Base-by-base conservation (phyloP, 2,797 vertebrate genomes). In the Pseudochromis fuscus region DNA sequence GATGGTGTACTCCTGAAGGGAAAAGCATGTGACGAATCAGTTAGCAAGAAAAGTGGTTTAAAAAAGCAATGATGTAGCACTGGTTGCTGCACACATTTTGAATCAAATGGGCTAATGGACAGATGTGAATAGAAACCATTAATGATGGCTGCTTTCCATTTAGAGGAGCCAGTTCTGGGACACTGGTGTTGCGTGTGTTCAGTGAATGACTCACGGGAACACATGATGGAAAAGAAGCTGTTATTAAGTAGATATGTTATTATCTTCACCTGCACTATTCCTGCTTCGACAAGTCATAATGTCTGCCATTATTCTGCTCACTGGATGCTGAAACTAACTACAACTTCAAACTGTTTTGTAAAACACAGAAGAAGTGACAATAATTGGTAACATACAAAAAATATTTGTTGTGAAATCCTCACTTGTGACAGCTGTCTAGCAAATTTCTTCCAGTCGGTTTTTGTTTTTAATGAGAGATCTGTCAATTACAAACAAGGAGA, bases 1-100 rank as follows among this genome's bases (percentile, higher is more conserved):
- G 44, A 99, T 97, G 30, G 98, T 99, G 89, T 99, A 99, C 72
- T 99, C 98, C 97, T 99, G 82, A 37, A 25, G 57, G 58, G 37
- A 55, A 57, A n/a, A 79, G 37, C 56, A 37, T 46, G 58, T 76
- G 62, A 81, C 63, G 35, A 50, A 82, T 77, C 28, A 19, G 37
- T 64, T 51, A 35, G 38, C 33, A 53, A 50, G 27, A 21, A 15
- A 38, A n/a, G 18, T 1, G 19, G n/a, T n/a, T 35, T 48, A 3
- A 25, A 4, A 67, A 5, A 71, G 24, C 1, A 28, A 7, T 13
- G 27, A 27, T 18, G 7, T 28, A 3, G 18, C 16, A n/a, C 33
- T n/a, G 38, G 18, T 40, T 40, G n/a, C 33, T 10, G 15, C 16
- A 42, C 12, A 42, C 31, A 31, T 35, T 37, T 50, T 38, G 15